Evolutionary conservation across 2,797 vertebrate species (phyloP).

Genomic region (Crypturellus tataupa): DNA sequence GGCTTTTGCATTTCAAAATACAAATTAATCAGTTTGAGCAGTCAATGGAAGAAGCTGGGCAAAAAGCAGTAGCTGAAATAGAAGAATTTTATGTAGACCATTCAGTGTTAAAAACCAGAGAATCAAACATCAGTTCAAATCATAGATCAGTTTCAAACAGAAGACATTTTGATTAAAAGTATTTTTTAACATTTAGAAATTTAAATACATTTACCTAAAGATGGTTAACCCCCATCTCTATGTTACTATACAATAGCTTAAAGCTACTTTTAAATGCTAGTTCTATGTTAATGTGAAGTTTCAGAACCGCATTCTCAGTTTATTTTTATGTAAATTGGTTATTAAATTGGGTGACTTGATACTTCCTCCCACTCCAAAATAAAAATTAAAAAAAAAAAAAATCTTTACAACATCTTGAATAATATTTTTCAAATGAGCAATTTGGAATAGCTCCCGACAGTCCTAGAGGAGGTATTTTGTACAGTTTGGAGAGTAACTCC

Average conservation of each 20-base stretch:
- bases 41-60: slow-evolving; percentile 18
- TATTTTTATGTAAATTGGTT: slow-evolving; percentile 21
- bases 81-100: slow-evolving; percentile 72
- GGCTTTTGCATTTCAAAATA: not conserved
- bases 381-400: slow-evolving; percentile 38
- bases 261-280: slow-evolving; percentile 79
- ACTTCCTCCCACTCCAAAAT: slow-evolving; percentile 54
- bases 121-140: slow-evolving; percentile 69
- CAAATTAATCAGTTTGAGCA: not conserved
- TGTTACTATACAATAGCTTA: slow-evolving; percentile 81
- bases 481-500: slow-evolving; percentile 73
- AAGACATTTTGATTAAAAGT: slow-evolving; percentile 81
- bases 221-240: slow-evolving; percentile 74
- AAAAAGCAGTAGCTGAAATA: slow-evolving; percentile 58
- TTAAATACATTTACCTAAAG: slow-evolving; percentile 82
- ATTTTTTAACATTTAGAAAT: slow-evolving; percentile 82
- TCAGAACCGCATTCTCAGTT: slow-evolving; percentile 70
- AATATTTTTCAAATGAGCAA: slow-evolving; percentile 28
- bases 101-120: slow-evolving; percentile 72
- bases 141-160: slow-evolving; percentile 73
- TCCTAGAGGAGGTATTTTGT: slow-evolving; percentile 75
- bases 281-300: slow-evolving; percentile 74
- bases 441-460: slow-evolving; percentile 61
- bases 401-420: slow-evolving; percentile 55
- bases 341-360: not conserved